These are phyloP conservation scores for Drosophila cracens DNA, from an alignment of 2,888 invertebrate genomes.

Conservation along the genomic window DNA sequence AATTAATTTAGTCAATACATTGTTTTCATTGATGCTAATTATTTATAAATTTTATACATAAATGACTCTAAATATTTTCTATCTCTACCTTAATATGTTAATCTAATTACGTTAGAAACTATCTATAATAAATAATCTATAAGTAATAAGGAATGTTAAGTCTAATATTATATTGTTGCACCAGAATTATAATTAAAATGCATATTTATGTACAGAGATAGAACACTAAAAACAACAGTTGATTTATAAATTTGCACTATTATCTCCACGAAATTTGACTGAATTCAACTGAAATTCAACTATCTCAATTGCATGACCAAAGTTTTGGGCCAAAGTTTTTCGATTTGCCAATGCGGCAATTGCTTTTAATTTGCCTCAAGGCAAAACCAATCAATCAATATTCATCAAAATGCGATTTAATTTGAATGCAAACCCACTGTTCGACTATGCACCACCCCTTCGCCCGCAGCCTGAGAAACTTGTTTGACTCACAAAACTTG, in stretches of 20 bases:
- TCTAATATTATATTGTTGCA: neutral
- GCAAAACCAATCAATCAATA: constrained; percentile 76
- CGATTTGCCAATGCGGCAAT: constrained; percentile 51
- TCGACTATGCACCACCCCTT: neutral
- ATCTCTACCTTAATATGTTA: too few relatives aligned
- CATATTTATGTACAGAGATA: neutral
- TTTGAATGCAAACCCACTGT: constrained; percentile 64
- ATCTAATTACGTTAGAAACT: too few relatives aligned
- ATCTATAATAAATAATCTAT: too few relatives aligned
- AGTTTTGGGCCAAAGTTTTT: constrained; percentile 50
- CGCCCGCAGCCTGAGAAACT: constrained; percentile 30
- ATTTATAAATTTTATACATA: neutral
- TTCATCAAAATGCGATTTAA: constrained; percentile 79
- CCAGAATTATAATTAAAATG: neutral
- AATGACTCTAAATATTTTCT: neutral
- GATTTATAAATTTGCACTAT: constrained; percentile 15
- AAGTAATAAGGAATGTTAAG: too few relatives aligned
- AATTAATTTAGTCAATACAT: neutral
- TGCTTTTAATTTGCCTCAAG: constrained; percentile 59
- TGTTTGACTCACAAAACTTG: constrained; percentile 63
- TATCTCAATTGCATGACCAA: constrained; percentile 44
- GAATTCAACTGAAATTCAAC: constrained; percentile 20
- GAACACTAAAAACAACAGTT: constrained; percentile 1
- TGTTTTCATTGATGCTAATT: neutral
- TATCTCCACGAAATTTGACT: constrained; percentile 4